A percentile compares a stretch with the other conserved stretches of the same genome.
phyloP scores from a whole-genome alignment of 2,113 vertebrate genomes.

The Nothoprocta pentlandii region DNA sequence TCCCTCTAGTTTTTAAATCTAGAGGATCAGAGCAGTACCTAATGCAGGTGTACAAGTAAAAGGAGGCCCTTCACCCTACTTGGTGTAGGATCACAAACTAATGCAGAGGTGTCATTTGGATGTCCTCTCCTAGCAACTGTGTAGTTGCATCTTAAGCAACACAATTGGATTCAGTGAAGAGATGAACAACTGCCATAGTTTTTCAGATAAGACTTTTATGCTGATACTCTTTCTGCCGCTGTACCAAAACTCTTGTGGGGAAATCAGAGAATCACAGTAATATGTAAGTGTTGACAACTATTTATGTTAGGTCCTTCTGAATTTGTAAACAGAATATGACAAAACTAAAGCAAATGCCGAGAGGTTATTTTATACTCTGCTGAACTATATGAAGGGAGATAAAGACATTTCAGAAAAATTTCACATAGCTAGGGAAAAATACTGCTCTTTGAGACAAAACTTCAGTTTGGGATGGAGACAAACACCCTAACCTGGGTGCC shows the following conservation, averaged over 20 bases:
- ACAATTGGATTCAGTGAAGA: constrained; percentile 37
- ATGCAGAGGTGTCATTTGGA: not conserved
- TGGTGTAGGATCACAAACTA: not conserved
- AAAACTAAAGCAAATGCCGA: constrained; percentile 71
- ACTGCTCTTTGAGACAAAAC: not conserved
- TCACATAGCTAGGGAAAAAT: not conserved
- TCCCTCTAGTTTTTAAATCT: not conserved
- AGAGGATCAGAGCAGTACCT: not conserved
- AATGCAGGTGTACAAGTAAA: not conserved
- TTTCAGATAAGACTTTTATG: constrained; percentile 46
- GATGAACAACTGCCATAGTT: constrained; percentile 39
- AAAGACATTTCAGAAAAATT: constrained; percentile 49
- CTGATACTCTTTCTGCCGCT: constrained; percentile 45
- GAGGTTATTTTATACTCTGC: constrained; percentile 63
- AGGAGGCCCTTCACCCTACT: not conserved
- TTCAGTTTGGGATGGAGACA: constrained; percentile 1
- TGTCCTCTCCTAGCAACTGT: constrained; percentile 14
- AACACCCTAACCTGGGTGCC: not conserved
- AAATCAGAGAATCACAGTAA: constrained; percentile 57
- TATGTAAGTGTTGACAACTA: constrained; percentile 70
- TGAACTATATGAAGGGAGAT: constrained; percentile 45
- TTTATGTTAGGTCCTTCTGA: constrained; percentile 63
- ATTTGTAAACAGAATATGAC: constrained; percentile 72
- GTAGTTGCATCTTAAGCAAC: constrained; percentile 26
- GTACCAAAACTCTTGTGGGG: constrained; percentile 29